Conservation (phyloP, 2,113 vertebrate genomes). For the Rattus norvegicus region GRCr8 NC_086039.1:29120001-29120500, state of each 20-base stretch:
- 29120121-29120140: not conserved
- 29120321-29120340: slow-evolving; percentile 43
- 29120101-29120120: not conserved
- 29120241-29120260: not conserved
- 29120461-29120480: slow-evolving; percentile 67
- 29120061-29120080: not conserved
- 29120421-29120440: slow-evolving; percentile 27
- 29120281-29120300: not conserved
- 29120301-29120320: slow-evolving; percentile 45
- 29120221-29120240: not conserved
- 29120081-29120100: not conserved
- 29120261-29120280: not conserved
- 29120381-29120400: slow-evolving; percentile 26
- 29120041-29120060: not conserved
- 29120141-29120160: not conserved
- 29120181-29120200: not conserved
- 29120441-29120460: slow-evolving; percentile 25
- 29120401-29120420: slow-evolving; percentile 7
- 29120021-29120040: not conserved
- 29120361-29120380: slow-evolving; percentile 43
- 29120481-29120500: slow-evolving; percentile 48
- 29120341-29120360: not conserved
- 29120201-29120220: not conserved
- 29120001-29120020: not conserved
- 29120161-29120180: not conserved